Conservation (phyloP, 37 sponge, comb jelly and placozoan species). For the Theonella swinhoei region DNA sequence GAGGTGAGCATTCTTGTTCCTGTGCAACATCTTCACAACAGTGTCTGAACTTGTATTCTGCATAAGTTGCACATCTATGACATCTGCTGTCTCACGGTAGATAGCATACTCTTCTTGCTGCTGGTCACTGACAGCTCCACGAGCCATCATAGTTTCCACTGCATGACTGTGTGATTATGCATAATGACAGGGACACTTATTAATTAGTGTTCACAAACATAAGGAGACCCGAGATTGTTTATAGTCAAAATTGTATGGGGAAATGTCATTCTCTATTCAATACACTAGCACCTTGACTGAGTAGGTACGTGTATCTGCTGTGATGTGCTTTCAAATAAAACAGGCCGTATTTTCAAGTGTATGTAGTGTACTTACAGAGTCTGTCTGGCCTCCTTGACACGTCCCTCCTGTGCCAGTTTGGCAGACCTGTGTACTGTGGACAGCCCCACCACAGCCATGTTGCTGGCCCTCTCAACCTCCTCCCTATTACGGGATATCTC, state of each 20-base stretch:
- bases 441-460: slow-evolving; percentile 82
- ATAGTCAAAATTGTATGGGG: too few relatives aligned
- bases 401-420: slow-evolving; percentile 71
- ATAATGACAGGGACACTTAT: too few relatives aligned
- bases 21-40: slow-evolving; percentile 74
- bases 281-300: too few relatives aligned
- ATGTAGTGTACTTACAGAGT: slow-evolving; percentile 64
- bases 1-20: slow-evolving; percentile 78
- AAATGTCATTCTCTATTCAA: too few relatives aligned
- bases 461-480: slow-evolving; percentile 68
- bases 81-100: slow-evolving; percentile 52
- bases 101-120: slow-evolving; percentile 91
- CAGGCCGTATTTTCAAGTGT: too few relatives aligned
- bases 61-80: slow-evolving; percentile 69
- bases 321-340: too few relatives aligned
- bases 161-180: slow-evolving; percentile 57
- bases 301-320: too few relatives aligned
- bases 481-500: slow-evolving; percentile 57
- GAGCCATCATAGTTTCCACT: slow-evolving; percentile 61
- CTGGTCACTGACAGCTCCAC: slow-evolving; percentile 65
- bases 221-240: too few relatives aligned
- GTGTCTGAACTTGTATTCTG: slow-evolving; percentile 42
- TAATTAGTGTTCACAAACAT: too few relatives aligned
- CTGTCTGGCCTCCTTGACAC: slow-evolving; percentile 73
- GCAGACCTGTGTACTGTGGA: slow-evolving; percentile 88